Conservation (phyloP, 2,113 vertebrate species). For the Columbina picui region DNA sequence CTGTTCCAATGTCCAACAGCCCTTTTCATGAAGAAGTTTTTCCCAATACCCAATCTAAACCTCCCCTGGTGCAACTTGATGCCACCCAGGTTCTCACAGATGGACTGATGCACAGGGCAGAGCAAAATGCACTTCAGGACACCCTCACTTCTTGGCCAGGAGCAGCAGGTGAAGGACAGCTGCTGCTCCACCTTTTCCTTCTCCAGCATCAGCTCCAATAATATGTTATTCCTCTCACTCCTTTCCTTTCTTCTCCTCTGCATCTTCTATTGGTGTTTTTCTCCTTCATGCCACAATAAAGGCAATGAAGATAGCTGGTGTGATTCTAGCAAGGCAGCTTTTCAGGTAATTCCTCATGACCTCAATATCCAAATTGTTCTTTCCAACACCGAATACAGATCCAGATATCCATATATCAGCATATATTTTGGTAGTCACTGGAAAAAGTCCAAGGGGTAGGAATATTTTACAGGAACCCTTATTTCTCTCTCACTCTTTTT, state of each 20-base stretch:
- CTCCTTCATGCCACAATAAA: not conserved
- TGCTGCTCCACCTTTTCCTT: not conserved
- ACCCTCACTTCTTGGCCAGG: not conserved
- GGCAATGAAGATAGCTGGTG: not conserved
- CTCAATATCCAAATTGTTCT: not conserved
- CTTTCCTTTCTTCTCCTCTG: not conserved
- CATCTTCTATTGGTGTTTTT: not conserved
- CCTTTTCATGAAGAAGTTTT: too few species aligned
- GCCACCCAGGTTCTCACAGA: not conserved
- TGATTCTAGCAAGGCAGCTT: not conserved
- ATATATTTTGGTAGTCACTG: not conserved
- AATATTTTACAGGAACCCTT: not conserved
- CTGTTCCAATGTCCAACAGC: too few species aligned
- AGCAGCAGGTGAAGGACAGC: not conserved
- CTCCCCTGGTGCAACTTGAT: too few species aligned
- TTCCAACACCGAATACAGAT: not conserved
- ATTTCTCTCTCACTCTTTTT: not conserved
- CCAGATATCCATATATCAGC: not conserved
- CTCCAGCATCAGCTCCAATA: not conserved
- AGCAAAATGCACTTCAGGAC: not conserved
- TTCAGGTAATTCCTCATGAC: not conserved
- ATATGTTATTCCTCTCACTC: not conserved
- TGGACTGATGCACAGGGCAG: not conserved
- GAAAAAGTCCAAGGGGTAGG: not conserved
- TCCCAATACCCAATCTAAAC: too few species aligned